Evolutionary conservation across 1,140 invertebrate species (phyloP), one percentile per base, ranked within the genome.

Genomic region (Oedothorax gibbosus): DNA sequence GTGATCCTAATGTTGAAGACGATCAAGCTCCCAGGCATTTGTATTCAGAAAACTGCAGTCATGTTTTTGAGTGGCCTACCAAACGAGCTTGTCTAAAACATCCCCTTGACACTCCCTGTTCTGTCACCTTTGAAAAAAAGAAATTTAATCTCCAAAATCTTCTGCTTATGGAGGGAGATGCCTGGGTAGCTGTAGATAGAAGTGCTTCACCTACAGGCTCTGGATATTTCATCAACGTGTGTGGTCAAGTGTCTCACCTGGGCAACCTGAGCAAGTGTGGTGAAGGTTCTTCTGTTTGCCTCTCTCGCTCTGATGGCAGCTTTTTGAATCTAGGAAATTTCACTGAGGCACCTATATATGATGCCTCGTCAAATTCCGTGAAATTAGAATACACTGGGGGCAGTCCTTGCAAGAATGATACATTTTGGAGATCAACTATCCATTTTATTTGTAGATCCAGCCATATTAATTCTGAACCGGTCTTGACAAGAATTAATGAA

Each of bases 381-480:
- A 54, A 66, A 57, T 57, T 87, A 12, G 18, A 64, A 18, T 87
- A 87, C 51, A 75, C 51, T 49, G 84, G 76, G 50, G 87, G 87
- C 8, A 73, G 77, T 68, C 8, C 54, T 20, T 86, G 85, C 35
- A 66, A 35, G 35, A 62, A 20, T 21, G 76, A 53, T 14, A 75
- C 84, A 18, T 18, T 10, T 7, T 75, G 80, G 62, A 79, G 60
- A 3, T 87, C 86, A 49, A 51, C 64, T 11, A 86, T 87, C 60
- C 53, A 66, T 21, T 86, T 85, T 75, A 66, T 50, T 76, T 90
- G 90, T 89, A 56, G 87, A 88, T 50, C 72, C 86, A 66, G 88
- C 86, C 75, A 88, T 15, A 56, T 65, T 11, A 85, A 87, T 54
- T 85, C 83, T 69, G 73, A 51, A 15, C 83, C 57, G 6, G 65